Evolutionary conservation across 2,888 invertebrate species (phyloP), one percentile per base, ranked within the genome.

Genomic region (Phasia obesa): DNA sequence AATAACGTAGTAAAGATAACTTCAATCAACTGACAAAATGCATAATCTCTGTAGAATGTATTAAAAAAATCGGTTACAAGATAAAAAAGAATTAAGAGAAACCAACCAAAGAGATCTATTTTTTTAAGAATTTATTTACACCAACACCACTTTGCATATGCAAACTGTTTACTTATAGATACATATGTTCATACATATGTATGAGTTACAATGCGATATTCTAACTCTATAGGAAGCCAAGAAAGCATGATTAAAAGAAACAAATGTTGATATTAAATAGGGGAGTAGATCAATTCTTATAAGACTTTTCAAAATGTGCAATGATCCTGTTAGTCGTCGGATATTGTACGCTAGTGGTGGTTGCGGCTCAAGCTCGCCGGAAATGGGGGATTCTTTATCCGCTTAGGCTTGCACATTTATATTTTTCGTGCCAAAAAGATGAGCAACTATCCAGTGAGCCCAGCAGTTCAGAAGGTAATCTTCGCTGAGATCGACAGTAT

Each of bases 11-110:
- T 89, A 88, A 88, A 89, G 89, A 89, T 89, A 89, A 89, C 87
- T 86, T 86, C 87, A 88, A 89, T 88, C 88, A 86, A 87, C 88
- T 88, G 86, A 89, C 89, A 89, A 89, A 89, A 89, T 89, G 88
- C 88, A 89, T 88, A 88, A 89, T 89, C 89, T 88, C 79, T 76
- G 65, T 85, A 67, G 85, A 87, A 86, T 80, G 86, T 86, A 86
- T 87, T 87, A 71, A 79, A 80, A 87, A 86, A 88, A 88, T 88
- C 87, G 86, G 88, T 89, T 88, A 89, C 86, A 88, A 87, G 87
- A 87, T 88, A 88, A 87, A 86, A 70, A 51, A 15, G 51, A 47
- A 73, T 69, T 77, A 77, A 70, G 35, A 70, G 49, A 67, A 75
- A 67, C n/a, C 51, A 51, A 51, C 27, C 27, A 31, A 77, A 62